A percentile compares a stretch with the other conserved stretches of the same genome.
Evolutionary conservation across 1,140 invertebrate species (phyloP).

Genomic region (Eriosoma lanigerum): DNA sequence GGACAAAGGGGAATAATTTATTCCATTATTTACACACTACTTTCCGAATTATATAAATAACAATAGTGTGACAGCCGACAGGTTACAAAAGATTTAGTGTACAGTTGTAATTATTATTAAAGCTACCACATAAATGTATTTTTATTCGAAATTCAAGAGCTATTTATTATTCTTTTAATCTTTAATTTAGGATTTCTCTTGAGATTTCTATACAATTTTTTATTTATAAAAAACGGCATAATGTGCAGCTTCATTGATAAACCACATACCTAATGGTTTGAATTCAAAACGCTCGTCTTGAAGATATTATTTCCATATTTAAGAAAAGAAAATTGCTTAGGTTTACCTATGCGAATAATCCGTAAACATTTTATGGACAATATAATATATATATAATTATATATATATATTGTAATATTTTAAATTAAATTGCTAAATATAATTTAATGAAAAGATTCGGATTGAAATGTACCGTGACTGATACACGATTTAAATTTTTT

Average conservation of each 20-base stretch:
- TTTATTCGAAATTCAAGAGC: neutral
- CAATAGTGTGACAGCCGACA: neutral
- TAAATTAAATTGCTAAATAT: too few relatives aligned
- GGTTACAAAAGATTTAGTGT: slow-evolving; percentile 25
- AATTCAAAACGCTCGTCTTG: neutral
- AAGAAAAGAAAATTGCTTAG: neutral
- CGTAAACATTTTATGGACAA: too few relatives aligned
- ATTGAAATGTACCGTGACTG: too few relatives aligned
- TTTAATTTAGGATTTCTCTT: neutral
- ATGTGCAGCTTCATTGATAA: neutral
- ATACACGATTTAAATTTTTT: too few relatives aligned
- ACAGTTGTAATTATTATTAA: slow-evolving; percentile 16
- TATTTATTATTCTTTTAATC: slow-evolving; percentile 21
- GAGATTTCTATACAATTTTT: neutral
- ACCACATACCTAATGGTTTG: neutral
- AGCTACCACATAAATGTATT: neutral
- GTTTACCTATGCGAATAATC: too few relatives aligned
- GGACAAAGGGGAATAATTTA: neutral
- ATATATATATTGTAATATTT: too few relatives aligned
- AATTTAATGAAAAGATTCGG: too few relatives aligned
- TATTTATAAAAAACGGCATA: too few relatives aligned
- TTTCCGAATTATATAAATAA: neutral
- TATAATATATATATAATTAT: too few relatives aligned
- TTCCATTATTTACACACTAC: neutral
- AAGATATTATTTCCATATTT: neutral